These are phyloP conservation scores for Lissocephala sabroskyi DNA, from an alignment of 2,888 invertebrate species.

Conservation along the genomic window DNA sequence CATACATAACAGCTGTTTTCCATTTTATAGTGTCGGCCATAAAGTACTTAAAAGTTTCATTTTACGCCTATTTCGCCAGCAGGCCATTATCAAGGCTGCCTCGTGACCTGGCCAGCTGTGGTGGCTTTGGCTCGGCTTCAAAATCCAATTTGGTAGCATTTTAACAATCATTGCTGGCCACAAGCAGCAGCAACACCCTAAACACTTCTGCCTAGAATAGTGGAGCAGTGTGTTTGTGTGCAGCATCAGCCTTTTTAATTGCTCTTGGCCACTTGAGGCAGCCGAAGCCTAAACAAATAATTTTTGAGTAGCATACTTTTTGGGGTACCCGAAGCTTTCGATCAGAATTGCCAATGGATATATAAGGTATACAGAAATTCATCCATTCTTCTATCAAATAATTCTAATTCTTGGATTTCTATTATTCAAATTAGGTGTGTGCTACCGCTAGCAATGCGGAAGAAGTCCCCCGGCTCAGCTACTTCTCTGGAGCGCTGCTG, in stretches of 20 bases:
- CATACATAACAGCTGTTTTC: slow-evolving; percentile 59
- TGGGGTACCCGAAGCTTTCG: slow-evolving; percentile 2
- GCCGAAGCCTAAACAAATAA: slow-evolving; percentile 53
- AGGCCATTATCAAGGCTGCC: slow-evolving; percentile 48
- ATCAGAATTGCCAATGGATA: too few relatives aligned
- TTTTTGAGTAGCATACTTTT: slow-evolving; percentile 46
- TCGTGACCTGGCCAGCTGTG: slow-evolving; percentile 34
- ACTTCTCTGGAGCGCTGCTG: too few relatives aligned
- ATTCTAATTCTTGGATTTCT: too few relatives aligned
- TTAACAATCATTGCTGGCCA: slow-evolving; percentile 61
- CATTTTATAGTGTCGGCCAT: slow-evolving; percentile 42
- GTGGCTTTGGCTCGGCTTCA: slow-evolving; percentile 6
- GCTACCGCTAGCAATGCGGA: background rate
- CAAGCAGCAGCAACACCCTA: too few relatives aligned
- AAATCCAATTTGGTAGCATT: slow-evolving; percentile 60
- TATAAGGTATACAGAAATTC: too few relatives aligned
- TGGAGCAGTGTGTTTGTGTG: too few relatives aligned
- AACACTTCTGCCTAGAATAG: too few relatives aligned
- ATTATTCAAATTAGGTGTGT: too few relatives aligned
- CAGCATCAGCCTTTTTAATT: slow-evolving; percentile 52
- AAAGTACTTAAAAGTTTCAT: slow-evolving; percentile 69
- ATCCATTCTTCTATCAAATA: too few relatives aligned
- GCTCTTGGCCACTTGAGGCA: slow-evolving; percentile 18
- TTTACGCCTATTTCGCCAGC: slow-evolving; percentile 64
- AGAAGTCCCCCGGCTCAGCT: background rate